These are phyloP conservation scores for Syrista parreyssii DNA, from an alignment of 2,888 invertebrate genomes.

Conservation along the genomic window DNA sequence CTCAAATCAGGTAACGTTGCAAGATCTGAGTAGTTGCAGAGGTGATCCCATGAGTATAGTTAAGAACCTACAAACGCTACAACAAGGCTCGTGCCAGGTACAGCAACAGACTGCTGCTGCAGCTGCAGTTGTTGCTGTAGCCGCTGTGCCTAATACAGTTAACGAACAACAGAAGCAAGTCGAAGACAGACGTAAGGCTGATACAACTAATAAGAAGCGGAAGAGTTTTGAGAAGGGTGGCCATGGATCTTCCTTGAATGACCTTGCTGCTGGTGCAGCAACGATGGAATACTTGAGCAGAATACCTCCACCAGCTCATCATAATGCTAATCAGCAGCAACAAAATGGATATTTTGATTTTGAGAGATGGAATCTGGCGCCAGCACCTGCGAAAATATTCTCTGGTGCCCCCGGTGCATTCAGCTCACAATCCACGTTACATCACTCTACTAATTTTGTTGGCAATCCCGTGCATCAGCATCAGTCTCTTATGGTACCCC, in stretches of 20 bases:
- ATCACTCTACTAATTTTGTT: constrained; percentile 68
- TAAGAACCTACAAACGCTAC: constrained; percentile 76
- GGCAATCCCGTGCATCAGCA: constrained; percentile 71
- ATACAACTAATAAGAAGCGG: constrained; percentile 66
- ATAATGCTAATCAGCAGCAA: constrained; percentile 70
- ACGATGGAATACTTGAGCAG: constrained; percentile 71
- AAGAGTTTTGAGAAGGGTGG: constrained; percentile 73
- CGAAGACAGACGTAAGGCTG: constrained; percentile 59
- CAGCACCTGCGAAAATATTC: constrained; percentile 77
- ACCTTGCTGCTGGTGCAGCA: constrained; percentile 67
- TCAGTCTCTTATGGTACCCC: constrained; percentile 76
- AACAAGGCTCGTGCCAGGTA: constrained; percentile 69
- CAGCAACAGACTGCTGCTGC: constrained; percentile 66
- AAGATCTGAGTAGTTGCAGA: constrained; percentile 79
- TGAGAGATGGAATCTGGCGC: constrained; percentile 83
- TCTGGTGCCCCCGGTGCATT: constrained; percentile 71
- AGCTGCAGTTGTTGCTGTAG: constrained; percentile 46
- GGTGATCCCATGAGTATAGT: constrained; percentile 83
- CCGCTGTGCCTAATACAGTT: constrained; percentile 41
- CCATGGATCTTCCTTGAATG: constrained; percentile 67
- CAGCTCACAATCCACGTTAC: constrained; percentile 70
- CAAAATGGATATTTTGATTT: constrained; percentile 83
- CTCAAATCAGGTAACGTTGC: constrained; percentile 72
- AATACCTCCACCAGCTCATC: constrained; percentile 80
- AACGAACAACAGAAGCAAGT: constrained; percentile 60